Base-by-base conservation (phyloP, 2,113 vertebrate genomes). In the Ifrita kowaldi region DNA sequence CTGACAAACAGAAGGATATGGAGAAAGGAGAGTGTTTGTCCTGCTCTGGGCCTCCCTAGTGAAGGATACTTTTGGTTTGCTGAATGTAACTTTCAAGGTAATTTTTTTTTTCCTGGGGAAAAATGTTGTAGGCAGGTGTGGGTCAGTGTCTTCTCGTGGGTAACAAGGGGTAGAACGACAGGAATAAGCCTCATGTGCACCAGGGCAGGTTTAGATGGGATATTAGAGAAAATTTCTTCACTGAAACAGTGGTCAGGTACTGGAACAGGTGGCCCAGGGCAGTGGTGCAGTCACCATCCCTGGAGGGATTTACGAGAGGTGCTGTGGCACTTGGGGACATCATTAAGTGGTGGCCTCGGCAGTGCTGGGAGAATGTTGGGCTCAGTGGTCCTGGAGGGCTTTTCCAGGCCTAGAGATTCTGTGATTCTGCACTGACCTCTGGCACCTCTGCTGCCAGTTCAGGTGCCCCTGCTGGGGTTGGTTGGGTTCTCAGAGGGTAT, bases 71-170 rank as follows among this genome's bases (percentile, higher is more conserved):
- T 74, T 44, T 63, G 68, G 13, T 74, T 84, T 90, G 47, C 49
- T 14, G 12, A 59, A 10, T 11, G 32, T 22, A 16, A 11, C 4
- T 76, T 79, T 49, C 39, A 42, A 82, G 44, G 24, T 62, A 39
- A 27, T 63, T 41, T 56, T 28, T 68, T 8, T 83, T 75, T 94
- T 44, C 49, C 60, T 90, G n/a, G 22, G 63, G 32, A 14, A 42
- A 56, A 50, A 49, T 17, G 35, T 23, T 39, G 35, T 41, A 44
- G 16, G 30, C 30, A 15, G 32, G 17, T 42, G 39, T 46, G 63
- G 28, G 24, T 32, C 0, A 0, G n/a, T 55, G 17, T 49, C 21
- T 35, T 55, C 55, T 56, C 0, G 0, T 35, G 35, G 30, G 26
- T 35, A 27, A 14, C 41, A 55, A 23, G 23, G 35, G 21, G 3